Conservation (phyloP, 2,888 invertebrate species). For the Octonoba sinensis region DNA sequence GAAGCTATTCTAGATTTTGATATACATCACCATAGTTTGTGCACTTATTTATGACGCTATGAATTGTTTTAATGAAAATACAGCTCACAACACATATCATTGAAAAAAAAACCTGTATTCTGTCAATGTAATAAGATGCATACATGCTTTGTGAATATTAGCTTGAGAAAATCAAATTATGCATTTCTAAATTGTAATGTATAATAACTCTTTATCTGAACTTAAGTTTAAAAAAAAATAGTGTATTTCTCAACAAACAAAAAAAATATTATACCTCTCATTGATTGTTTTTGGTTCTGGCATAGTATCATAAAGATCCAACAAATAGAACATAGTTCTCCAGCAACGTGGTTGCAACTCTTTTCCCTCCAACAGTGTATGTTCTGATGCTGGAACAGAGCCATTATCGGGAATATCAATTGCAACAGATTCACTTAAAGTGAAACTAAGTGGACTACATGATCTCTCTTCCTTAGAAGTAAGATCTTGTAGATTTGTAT, state of each 20-base stretch:
- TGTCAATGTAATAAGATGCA: no score
- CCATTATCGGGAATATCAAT: constrained; percentile 70
- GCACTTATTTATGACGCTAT: no score
- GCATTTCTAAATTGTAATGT: no score
- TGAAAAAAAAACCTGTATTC: neutral
- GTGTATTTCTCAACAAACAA: neutral
- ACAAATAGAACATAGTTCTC: constrained; percentile 91
- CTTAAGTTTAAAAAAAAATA: neutral
- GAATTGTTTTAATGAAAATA: neutral
- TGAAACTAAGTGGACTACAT: constrained; percentile 67
- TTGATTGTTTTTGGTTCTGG: constrained; percentile 94
- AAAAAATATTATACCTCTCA: constrained; percentile 75
- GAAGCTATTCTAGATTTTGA: no score
- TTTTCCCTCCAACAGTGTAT: constrained; percentile 51
- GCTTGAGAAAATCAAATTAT: no score
- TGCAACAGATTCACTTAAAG: constrained; percentile 70
- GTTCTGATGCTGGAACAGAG: constrained; percentile 67
- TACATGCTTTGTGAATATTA: no score
- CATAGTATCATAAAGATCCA: constrained; percentile 93
- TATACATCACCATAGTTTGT: no score
- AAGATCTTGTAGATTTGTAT: constrained; percentile 79
- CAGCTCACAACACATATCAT: neutral
- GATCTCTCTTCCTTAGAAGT: constrained; percentile 65
- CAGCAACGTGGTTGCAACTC: constrained; percentile 82
- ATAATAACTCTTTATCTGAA: no score